Base-by-base conservation (phyloP, 2,797 vertebrate species). In the Mus caroli region DNA sequence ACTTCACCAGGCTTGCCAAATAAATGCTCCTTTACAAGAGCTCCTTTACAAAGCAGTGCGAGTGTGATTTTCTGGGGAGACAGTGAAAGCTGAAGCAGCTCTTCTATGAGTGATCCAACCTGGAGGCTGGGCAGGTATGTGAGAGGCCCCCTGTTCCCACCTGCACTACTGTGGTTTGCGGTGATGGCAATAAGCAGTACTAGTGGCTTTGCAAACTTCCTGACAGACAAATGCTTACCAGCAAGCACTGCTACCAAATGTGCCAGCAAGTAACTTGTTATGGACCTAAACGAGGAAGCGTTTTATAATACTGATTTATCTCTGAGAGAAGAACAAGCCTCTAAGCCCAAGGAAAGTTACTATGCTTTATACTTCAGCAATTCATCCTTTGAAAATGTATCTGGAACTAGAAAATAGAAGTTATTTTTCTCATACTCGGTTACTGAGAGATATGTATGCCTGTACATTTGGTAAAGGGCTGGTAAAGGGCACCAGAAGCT, bases 341-440 rank as follows among this genome's bases (percentile, higher is more conserved):
- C 24, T 88, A 67, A 34, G 46, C 4, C 40, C 26, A 73, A 12
- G 13, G 12, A 88, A 79, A 19, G 46, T 83, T 54, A 58, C 80
- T 64, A 75, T 52, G 40, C n/a, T 87, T 96, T 90, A 50, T 69
- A 7, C 46, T 91, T 95, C 54, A 82, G n/a, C 69, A 37, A 83
- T 85, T 19, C 40, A 90, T 56, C 26, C 87, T 97, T 90, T 60
- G 71, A 94, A 93, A 94, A 86, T 90, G 7, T 90, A 26, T 50
- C 76, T 86, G 22, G 43, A 80, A 79, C 69, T 88, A 77, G 78
- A 80, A 89, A 87, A 60, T 60, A 19, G 91, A 86, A 86, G 11
- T 28, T 11, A 77, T 89, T 11, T 4, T 4, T 87, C 22, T 87
- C 71, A 19, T 91, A 31, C 75, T 93, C 62, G 84, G 11, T 82